These are phyloP conservation scores for Speoplatyrhinus poulsoni DNA, from an alignment of 2,113 vertebrate species.

Conservation along the genomic window DNA sequence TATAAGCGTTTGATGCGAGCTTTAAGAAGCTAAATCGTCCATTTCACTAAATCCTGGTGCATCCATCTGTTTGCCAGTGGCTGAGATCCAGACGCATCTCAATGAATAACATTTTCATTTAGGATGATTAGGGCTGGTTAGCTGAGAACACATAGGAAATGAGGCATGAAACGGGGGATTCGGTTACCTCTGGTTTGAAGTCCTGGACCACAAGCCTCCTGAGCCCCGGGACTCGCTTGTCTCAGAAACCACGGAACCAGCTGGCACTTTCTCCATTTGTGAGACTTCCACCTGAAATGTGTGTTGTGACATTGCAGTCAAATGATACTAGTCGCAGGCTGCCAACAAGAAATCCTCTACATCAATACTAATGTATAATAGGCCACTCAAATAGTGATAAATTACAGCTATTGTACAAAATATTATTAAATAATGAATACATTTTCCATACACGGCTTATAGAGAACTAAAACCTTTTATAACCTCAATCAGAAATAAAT, in stretches of 20 bases:
- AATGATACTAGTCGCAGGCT: not conserved
- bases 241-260: constrained; percentile 90
- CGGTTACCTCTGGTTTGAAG: constrained; percentile 90
- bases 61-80: constrained; percentile 35
- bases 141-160: not conserved
- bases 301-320: not conserved
- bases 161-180: constrained; percentile 2
- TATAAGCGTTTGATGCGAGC: constrained; percentile 24
- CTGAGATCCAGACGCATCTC: constrained; percentile 20
- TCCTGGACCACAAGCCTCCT: constrained; percentile 92
- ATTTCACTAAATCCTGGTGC: constrained; percentile 39
- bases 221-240: constrained; percentile 84
- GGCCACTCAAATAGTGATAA: not conserved
- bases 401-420: not conserved
- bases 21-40: constrained; percentile 18
- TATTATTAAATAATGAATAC: not conserved
- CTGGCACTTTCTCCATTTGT: constrained; percentile 97
- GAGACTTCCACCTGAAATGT: constrained; percentile 89
- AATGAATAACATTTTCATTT: constrained; percentile 29
- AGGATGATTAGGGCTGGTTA: constrained; percentile 9
- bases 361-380: too few species aligned
- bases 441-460: not conserved
- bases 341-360: not conserved
- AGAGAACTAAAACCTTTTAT: not conserved
- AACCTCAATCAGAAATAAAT: not conserved